phyloP scores from a whole-genome alignment of 2,113 vertebrate genomes.

The Eurypyga helias region DNA sequence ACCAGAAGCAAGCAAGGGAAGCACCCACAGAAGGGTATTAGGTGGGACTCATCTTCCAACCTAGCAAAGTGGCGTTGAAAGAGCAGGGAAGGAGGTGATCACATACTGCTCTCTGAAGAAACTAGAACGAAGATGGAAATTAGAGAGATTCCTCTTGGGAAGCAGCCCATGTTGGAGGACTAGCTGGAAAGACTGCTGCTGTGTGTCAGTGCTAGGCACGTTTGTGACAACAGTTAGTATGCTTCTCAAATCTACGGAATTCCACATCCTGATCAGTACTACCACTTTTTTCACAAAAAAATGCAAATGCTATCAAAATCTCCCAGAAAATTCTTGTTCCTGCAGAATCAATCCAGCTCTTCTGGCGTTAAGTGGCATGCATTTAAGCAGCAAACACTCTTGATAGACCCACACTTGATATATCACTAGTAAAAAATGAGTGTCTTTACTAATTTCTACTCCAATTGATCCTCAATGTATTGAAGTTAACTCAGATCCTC shows the following conservation, averaged over 20 bases:
- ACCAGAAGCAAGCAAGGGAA: background rate
- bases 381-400: background rate
- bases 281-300: background rate
- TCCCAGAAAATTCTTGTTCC: background rate
- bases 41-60: accelerated
- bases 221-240: background rate
- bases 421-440: background rate
- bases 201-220: background rate
- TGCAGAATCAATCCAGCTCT: background rate
- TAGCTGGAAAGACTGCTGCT: background rate
- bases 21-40: too few relatives aligned
- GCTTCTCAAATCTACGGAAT: background rate
- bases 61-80: background rate
- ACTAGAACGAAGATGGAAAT: background rate
- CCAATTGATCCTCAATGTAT: background rate
- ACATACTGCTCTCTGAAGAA: background rate
- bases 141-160: background rate
- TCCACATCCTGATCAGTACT: background rate
- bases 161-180: background rate
- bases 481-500: background rate
- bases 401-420: background rate
- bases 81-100: background rate
- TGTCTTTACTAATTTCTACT: background rate
- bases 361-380: background rate
- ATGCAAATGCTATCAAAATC: background rate